Conservation (phyloP, 2,888 invertebrate genomes). For the Morinoia aosen region DNA sequence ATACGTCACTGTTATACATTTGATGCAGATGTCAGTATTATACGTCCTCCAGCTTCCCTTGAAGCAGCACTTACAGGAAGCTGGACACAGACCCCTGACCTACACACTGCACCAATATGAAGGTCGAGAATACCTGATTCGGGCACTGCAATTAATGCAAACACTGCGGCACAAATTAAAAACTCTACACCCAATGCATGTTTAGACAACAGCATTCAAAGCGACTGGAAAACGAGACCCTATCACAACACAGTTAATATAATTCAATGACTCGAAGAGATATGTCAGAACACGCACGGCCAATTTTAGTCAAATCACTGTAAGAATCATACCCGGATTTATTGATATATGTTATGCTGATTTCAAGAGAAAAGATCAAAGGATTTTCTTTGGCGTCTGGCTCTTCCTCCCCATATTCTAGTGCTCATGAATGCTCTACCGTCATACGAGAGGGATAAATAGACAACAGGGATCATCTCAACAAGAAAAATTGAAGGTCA, state of each 20-base stretch:
- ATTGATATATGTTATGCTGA: too few relatives aligned
- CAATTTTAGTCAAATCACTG: neutral
- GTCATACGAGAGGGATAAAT: too few relatives aligned
- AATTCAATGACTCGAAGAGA: neutral
- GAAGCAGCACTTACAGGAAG: neutral
- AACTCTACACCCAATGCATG: neutral
- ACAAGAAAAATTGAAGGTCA: neutral
- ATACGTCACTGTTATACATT: too few relatives aligned
- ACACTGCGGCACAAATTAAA: neutral
- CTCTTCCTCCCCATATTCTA: too few relatives aligned
- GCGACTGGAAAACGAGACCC: neutral
- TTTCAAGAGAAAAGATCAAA: too few relatives aligned
- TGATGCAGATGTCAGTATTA: too few relatives aligned
- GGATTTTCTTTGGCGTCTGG: too few relatives aligned
- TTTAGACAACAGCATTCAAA: neutral
- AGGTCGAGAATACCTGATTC: neutral
- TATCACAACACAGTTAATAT: too few relatives aligned
- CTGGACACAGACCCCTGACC: neutral
- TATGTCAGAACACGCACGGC: too few relatives aligned
- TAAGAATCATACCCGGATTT: too few relatives aligned
- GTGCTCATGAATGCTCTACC: too few relatives aligned
- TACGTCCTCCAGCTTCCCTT: neutral
- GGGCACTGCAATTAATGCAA: neutral
- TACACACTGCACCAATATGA: neutral
- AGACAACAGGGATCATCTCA: neutral